These are phyloP conservation scores for Takifugu rubripes DNA, from an alignment of 2,797 vertebrate genomes.

Conservation along the genomic window DNA sequence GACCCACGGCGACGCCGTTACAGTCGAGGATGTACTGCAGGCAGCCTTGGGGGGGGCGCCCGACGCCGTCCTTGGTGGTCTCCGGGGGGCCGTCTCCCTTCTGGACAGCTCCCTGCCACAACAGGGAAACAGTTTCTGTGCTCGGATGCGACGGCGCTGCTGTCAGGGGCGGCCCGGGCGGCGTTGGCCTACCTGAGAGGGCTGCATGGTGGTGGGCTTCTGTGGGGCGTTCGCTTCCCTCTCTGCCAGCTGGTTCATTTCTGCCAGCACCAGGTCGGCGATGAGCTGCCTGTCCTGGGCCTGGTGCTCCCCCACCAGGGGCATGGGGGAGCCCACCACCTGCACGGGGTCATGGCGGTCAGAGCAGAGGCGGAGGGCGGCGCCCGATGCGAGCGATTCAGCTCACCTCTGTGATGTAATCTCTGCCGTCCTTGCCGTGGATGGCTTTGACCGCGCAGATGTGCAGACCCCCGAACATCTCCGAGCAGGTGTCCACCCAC, in stretches of 20 bases:
- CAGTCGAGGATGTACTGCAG: conserved; percentile 99
- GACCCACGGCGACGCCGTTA: conserved; percentile 95
- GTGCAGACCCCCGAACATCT: conserved; percentile 93
- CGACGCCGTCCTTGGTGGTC: conserved; percentile 79
- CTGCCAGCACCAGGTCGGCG: conserved; percentile 84
- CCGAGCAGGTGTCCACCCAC: conserved; percentile 94
- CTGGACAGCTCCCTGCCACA: conserved; percentile 79
- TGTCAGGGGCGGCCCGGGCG: conserved; percentile 77
- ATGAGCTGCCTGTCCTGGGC: conserved; percentile 91
- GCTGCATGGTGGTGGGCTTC: conserved; percentile 90
- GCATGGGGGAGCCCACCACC: conserved; percentile 94
- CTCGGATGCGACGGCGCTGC: neutral
- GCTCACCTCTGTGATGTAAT: conserved; percentile 94
- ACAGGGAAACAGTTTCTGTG: conserved; percentile 10
- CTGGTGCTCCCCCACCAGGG: conserved; percentile 92
- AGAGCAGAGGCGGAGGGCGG: neutral
- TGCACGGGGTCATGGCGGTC: conserved; percentile 46
- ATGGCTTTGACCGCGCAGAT: conserved; percentile 98
- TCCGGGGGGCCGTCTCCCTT: conserved; percentile 81
- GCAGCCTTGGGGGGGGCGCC: conserved; percentile 93
- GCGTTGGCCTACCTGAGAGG: conserved; percentile 82
- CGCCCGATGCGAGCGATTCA: neutral
- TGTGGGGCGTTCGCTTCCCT: conserved; percentile 84
- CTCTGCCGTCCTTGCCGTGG: conserved; percentile 94
- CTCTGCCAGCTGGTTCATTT: conserved; percentile 84